phyloP scores from a whole-genome alignment of 2,113 vertebrate genomes.

The Paralichthys olivaceus region DNA sequence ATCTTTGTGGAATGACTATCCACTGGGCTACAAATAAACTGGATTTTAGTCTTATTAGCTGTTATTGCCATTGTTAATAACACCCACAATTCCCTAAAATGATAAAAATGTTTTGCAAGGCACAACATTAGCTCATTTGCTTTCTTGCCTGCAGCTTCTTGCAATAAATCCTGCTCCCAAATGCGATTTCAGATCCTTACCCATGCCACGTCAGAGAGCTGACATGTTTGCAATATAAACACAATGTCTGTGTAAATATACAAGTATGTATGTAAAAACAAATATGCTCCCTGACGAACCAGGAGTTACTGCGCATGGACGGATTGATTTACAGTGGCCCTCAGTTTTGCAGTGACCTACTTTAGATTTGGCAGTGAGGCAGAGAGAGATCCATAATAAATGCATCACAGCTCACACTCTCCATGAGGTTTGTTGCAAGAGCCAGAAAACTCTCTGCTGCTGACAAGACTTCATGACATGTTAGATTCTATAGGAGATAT shows the following conservation, averaged over 20 bases:
- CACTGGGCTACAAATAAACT: conserved; percentile 21
- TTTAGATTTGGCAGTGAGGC: conserved; percentile 54
- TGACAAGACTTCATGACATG: conserved; percentile 12
- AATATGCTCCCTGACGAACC: not conserved
- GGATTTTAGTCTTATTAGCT: conserved; percentile 43
- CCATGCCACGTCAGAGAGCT: conserved; percentile 5
- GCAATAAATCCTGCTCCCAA: conserved; percentile 43
- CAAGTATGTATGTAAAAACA: not conserved
- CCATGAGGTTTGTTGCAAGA: conserved; percentile 19
- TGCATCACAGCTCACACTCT: conserved; percentile 49
- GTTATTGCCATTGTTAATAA: conserved; percentile 53
- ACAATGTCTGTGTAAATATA: not conserved
- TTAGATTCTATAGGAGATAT: not conserved
- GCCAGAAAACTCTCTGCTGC: conserved; percentile 13
- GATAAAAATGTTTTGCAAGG: conserved; percentile 45
- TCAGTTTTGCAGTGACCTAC: conserved; percentile 71
- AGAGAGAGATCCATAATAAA: conserved; percentile 51
- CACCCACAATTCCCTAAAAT: conserved; percentile 40
- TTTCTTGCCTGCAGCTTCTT: conserved; percentile 16
- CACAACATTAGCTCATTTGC: conserved; percentile 14
- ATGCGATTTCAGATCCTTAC: conserved; percentile 35
- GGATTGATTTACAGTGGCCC: conserved; percentile 43
- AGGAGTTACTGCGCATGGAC: not conserved
- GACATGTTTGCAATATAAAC: conserved; percentile 26
- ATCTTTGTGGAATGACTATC: conserved; percentile 5